phyloP scores from a whole-genome alignment of 1,140 invertebrate species.

The Danaus plexippus region DNA sequence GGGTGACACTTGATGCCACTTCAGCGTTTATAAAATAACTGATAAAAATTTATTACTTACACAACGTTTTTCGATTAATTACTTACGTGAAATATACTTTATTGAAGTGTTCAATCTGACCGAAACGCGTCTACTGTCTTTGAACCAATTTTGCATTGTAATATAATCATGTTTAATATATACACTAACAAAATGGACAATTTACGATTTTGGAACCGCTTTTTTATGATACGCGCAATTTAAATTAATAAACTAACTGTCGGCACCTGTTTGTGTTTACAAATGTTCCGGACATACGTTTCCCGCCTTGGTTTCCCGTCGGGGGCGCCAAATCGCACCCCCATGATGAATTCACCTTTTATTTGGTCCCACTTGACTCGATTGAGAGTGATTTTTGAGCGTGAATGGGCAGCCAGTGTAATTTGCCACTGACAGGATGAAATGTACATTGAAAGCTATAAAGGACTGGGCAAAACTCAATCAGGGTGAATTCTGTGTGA shows the following conservation, averaged over 20 bases:
- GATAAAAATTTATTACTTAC: too few relatives aligned
- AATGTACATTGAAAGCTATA: constrained; percentile 65
- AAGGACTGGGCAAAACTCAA: constrained; percentile 57
- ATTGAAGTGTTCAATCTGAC: too few relatives aligned
- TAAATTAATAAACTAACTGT: constrained; percentile 65
- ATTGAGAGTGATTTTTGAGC: constrained; percentile 69
- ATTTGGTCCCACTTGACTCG: constrained; percentile 68
- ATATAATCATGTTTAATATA: too few relatives aligned
- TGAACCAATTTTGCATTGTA: too few relatives aligned
- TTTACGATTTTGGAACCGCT: constrained; percentile 9
- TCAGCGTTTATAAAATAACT: too few relatives aligned
- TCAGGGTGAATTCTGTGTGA: constrained; percentile 40
- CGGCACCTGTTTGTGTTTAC: constrained; percentile 62
- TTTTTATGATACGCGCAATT: constrained; percentile 28
- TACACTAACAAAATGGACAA: too few relatives aligned
- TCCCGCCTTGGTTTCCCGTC: constrained; percentile 55
- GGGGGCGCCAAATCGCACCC: constrained; percentile 57
- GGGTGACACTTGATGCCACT: too few relatives aligned
- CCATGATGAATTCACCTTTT: constrained; percentile 68
- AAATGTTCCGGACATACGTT: constrained; percentile 68
- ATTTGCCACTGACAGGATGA: constrained; percentile 65
- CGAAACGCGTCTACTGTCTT: too few relatives aligned
- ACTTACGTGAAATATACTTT: too few relatives aligned
- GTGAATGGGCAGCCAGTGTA: constrained; percentile 64
- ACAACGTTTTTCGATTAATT: too few relatives aligned